Base-by-base conservation (phyloP, 35 echinoderm and acorn worm species). In the Nesometra sesokonis region DNA sequence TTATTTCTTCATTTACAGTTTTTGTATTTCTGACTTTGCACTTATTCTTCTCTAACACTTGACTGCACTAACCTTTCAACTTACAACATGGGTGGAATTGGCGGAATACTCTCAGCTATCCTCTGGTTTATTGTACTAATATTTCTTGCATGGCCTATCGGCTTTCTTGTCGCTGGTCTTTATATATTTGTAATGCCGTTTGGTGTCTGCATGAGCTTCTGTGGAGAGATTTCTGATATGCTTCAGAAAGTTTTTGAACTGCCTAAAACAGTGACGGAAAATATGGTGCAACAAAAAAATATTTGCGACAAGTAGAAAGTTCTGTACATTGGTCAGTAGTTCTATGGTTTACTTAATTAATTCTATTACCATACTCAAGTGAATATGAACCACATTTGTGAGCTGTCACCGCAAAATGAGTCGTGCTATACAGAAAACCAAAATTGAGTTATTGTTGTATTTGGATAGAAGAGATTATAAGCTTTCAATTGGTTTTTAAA, bases 61-160 rank as follows among this genome's bases (percentile, higher is more conserved):
- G 21, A 67, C 23, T 67, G 52, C 52, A 67, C 52, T 67, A 67
- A 67, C 21, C 21, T 67, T 67, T 67, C 11, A 19, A 11, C 9
- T 17, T 11, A 1, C 9, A 3, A 19, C 39, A 43, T 80, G 13
- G 92, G 81, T n/a, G 90, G 84, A 32, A 88, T 80, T 78, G 96
- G 82, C 87, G 96, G 93, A 47, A 83, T 97, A 76, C 82, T 97
- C 17, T 99, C 93, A 93, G 96, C 96, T 21, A 92, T 99, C 31
- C 1, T 94, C 32, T 99, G 96, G 96, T 57, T 94, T 34, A 17
- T 99, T 33, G 77, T 93, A 57, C 93, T 99, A 32, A 99, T 99
- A 43, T 99, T 99, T 47, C 84, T 99, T 27, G 96, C 93, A 13
- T 99, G 96, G 96, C 96, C 96, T 0, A 92, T 99, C 11, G 96